Percentiles rank a stretch among this genome's conserved stretches.
These are phyloP conservation scores for Lasioglossum vierecki DNA, from an alignment of 2,888 invertebrate genomes.

Conservation along the genomic window DNA sequence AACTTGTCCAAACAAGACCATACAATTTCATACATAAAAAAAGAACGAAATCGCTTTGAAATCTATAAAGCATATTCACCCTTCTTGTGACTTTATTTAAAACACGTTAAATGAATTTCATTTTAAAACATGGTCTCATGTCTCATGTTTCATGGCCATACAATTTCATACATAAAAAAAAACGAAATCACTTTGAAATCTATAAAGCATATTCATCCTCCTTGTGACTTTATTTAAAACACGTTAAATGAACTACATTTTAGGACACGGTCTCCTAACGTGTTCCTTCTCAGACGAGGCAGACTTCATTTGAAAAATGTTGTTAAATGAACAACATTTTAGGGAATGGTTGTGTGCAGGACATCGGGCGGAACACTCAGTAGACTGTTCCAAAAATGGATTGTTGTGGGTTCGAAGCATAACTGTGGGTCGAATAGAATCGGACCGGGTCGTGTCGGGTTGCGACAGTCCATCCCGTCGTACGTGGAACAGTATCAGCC, in stretches of 20 bases:
- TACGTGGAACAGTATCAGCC: constrained; percentile 48
- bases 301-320: not conserved
- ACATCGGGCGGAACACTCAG: too few relatives aligned
- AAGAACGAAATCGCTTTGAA: too few relatives aligned
- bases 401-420: not conserved
- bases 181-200: too few relatives aligned
- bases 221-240: not conserved
- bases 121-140: not conserved
- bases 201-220: too few relatives aligned
- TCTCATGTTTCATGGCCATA: too few relatives aligned
- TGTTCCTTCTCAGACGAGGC: not conserved
- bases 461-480: constrained; percentile 28
- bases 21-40: too few relatives aligned
- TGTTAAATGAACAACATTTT: not conserved
- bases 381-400: not conserved
- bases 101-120: not conserved
- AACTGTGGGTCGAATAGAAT: not conserved
- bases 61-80: too few relatives aligned
- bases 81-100: not conserved
- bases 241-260: not conserved
- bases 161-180: too few relatives aligned
- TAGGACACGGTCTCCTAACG: not conserved
- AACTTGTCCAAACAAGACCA: too few relatives aligned
- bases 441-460: not conserved
- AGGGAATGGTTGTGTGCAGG: not conserved